Evolutionary conservation across 2,113 vertebrate species (phyloP).

Genomic region (Syrmaticus mikado): DNA sequence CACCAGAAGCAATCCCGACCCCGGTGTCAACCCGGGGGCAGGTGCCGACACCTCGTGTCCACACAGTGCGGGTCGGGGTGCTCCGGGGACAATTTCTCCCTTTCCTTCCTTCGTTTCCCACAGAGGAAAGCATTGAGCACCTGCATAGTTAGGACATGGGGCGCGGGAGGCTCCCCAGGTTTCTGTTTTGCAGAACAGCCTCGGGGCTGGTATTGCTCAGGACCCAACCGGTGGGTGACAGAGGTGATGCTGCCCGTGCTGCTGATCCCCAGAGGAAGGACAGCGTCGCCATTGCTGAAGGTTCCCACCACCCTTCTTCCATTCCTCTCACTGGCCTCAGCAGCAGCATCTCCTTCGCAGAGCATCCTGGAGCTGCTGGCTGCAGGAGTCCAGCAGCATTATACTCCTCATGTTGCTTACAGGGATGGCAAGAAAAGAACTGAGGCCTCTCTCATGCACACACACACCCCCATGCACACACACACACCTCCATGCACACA

Average conservation of each 20-base stretch:
- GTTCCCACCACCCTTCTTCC: neutral
- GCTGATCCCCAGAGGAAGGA: neutral
- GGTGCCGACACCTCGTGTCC: constrained; percentile 66
- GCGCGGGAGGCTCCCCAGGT: neutral
- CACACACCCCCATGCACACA: accelerated
- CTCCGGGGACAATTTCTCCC: neutral
- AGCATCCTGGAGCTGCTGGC: neutral
- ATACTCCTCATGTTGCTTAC: neutral
- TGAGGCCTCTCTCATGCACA: neutral
- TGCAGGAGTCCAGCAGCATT: neutral
- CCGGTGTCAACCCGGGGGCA: neutral
- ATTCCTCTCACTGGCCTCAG: neutral
- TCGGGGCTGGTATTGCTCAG: constrained; percentile 29
- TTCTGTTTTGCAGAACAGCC: neutral
- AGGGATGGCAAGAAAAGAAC: neutral
- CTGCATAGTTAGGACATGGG: constrained; percentile 47
- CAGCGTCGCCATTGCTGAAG: neutral
- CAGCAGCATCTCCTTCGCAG: neutral
- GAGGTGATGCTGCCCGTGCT: neutral
- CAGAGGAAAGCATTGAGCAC: constrained; percentile 11
- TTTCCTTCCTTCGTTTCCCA: neutral
- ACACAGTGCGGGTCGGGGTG: constrained; percentile 62
- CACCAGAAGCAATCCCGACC: constrained; percentile 55
- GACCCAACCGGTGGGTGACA: neutral
- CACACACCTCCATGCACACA: neutral